Evolutionary conservation across 2,888 invertebrate genomes (phyloP).

Genomic region (Nephrocerus scutellatus): DNA sequence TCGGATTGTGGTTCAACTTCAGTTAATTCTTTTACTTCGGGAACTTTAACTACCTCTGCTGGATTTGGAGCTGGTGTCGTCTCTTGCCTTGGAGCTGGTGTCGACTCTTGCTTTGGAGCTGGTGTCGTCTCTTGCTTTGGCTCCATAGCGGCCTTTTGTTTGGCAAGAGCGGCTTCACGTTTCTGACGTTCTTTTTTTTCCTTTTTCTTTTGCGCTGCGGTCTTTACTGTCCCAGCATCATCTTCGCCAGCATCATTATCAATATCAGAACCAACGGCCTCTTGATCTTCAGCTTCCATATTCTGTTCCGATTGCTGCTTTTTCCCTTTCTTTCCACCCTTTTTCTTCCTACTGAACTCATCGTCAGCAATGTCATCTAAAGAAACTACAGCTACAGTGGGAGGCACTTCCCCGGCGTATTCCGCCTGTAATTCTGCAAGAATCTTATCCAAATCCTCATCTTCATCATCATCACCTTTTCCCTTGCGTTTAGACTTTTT

Average conservation of each 20-base stretch:
- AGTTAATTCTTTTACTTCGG: slow-evolving; percentile 43
- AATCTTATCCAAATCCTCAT: slow-evolving; percentile 71
- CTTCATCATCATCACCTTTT: slow-evolving; percentile 69
- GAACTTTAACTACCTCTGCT: slow-evolving; percentile 20
- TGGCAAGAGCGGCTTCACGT: slow-evolving; percentile 55
- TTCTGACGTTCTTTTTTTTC: slow-evolving; percentile 80
- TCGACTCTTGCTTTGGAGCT: slow-evolving; percentile 28
- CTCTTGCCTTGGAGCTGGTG: slow-evolving; percentile 17
- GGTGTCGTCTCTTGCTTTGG: slow-evolving; percentile 42
- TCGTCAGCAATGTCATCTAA: slow-evolving; percentile 46
- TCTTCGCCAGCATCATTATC: slow-evolving; percentile 52
- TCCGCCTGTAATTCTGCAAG: slow-evolving; percentile 70
- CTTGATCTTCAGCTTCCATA: slow-evolving; percentile 45
- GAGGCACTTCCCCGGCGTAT: slow-evolving; percentile 65
- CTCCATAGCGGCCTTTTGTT: slow-evolving; percentile 43
- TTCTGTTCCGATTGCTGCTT: slow-evolving; percentile 27
- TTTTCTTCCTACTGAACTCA: slow-evolving; percentile 32
- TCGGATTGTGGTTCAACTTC: slow-evolving; percentile 36
- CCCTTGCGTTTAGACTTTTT: slow-evolving; percentile 68
- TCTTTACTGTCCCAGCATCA: slow-evolving; percentile 60
- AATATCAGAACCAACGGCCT: slow-evolving; percentile 25
- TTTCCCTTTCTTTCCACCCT: slow-evolving; percentile 26
- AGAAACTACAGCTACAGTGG: slow-evolving; percentile 29
- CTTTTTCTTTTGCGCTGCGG: slow-evolving; percentile 82
- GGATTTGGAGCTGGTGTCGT: neutral